Conservation (phyloP, 2,113 vertebrate species). For the Orycteropus afer region DNA sequence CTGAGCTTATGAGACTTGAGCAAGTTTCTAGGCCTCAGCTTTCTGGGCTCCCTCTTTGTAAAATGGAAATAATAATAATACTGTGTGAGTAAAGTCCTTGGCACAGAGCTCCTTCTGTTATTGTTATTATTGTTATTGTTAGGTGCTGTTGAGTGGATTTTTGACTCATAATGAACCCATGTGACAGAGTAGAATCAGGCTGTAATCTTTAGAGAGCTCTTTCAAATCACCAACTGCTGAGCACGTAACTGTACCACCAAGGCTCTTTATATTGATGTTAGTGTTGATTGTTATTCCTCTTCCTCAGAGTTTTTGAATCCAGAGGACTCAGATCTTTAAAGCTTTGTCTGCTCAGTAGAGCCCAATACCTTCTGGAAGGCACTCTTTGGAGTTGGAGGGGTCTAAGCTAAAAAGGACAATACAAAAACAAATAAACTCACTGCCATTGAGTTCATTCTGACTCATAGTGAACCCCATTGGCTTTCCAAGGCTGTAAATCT, state of each 20-base stretch:
- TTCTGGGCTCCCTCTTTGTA: neutral
- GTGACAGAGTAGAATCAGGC: neutral
- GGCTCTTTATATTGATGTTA: neutral
- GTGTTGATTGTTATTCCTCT: neutral
- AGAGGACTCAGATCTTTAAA: neutral
- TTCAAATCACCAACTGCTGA: neutral
- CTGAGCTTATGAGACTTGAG: neutral
- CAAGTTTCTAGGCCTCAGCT: neutral
- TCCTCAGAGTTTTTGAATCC: neutral
- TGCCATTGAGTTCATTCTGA: no score
- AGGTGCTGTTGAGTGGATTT: neutral
- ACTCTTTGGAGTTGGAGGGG: neutral
- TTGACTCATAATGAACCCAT: neutral
- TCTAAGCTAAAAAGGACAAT: neutral
- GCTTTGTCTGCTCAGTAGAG: neutral
- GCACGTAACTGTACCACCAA: neutral
- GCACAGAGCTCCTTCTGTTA: neutral
- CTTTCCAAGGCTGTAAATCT: no score
- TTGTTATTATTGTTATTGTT: neutral
- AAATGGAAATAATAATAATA: neutral
- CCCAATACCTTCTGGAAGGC: neutral
- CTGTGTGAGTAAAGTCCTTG: neutral
- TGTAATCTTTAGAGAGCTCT: neutral
- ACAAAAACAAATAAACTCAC: no score
- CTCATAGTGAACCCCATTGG: no score